Percentiles rank a stretch among this genome's conserved stretches.
These are phyloP conservation scores for Ophioderma brevispina DNA, from an alignment of 35 echinoderm and acorn worm genomes.

Conservation along the genomic window DNA sequence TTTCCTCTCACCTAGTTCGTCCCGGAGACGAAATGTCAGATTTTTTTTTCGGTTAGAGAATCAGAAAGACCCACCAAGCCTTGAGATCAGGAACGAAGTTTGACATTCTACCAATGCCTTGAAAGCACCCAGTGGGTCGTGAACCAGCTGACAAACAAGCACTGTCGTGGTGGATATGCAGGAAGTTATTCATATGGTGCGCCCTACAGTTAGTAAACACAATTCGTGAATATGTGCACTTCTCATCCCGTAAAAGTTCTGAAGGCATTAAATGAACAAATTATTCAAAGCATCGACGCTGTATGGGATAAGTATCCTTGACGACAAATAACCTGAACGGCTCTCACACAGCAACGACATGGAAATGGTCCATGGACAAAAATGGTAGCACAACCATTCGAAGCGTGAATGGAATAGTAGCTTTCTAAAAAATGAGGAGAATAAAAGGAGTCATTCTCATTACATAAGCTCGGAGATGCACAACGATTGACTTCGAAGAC, in stretches of 20 bases:
- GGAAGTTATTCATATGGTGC: no score
- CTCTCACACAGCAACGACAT: conserved; percentile 19
- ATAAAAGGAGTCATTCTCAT: conserved; percentile 42
- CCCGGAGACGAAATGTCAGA: neutral
- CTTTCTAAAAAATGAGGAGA: conserved; percentile 47
- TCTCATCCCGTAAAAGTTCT: conserved; percentile 36
- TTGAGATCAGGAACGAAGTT: neutral
- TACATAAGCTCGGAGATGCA: conserved; percentile 25
- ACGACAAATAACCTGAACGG: conserved; percentile 17
- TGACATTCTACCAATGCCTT: neutral
- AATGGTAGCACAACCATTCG: conserved; percentile 14
- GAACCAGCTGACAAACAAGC: neutral
- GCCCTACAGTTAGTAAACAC: no score
- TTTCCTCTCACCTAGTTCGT: neutral
- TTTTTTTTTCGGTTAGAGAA: neutral
- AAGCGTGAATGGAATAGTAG: conserved; percentile 38
- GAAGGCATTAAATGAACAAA: conserved; percentile 18
- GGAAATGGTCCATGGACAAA: conserved; percentile 31
- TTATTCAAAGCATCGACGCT: conserved; percentile 20
- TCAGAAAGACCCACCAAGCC: neutral
- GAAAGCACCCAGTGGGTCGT: neutral
- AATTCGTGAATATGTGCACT: conserved; percentile 30
- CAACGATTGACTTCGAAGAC: conserved; percentile 17
- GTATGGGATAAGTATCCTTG: conserved; percentile 26
- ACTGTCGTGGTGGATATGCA: neutral